Conservation (phyloP, 2,888 invertebrate genomes). For the Andrena dorsata region DNA sequence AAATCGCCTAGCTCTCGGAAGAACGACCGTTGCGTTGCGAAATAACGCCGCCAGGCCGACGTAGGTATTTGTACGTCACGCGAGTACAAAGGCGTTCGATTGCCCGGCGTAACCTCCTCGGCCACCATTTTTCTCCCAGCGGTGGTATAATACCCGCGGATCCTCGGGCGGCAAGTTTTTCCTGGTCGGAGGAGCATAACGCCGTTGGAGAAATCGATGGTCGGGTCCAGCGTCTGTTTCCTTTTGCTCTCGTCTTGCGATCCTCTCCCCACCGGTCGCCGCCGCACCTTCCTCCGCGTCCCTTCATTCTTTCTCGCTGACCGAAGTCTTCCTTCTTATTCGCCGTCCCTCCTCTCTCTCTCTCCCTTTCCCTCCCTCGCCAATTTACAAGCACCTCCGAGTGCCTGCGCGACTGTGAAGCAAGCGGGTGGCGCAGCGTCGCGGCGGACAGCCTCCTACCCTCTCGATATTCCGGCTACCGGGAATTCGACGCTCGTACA, state of each 20-base stretch:
- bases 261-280: conserved; percentile 34
- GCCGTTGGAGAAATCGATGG: conserved; percentile 76
- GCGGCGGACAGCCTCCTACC: conserved; percentile 42
- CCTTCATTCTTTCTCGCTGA: conserved; percentile 41
- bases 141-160: conserved; percentile 29
- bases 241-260: conserved; percentile 49
- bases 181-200: conserved; percentile 71
- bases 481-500: conserved; percentile 44
- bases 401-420: conserved; percentile 66
- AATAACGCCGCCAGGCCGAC: neutral
- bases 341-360: conserved; percentile 38
- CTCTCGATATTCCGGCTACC: conserved; percentile 38
- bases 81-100: conserved; percentile 4
- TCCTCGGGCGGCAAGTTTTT: conserved; percentile 64
- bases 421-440: conserved; percentile 49
- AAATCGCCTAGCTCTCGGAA: too few relatives aligned
- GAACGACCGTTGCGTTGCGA: neutral
- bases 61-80: neutral
- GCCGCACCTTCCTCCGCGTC: conserved; percentile 23
- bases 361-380: conserved; percentile 39
- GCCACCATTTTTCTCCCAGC: conserved; percentile 29
- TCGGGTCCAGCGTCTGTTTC: conserved; percentile 47
- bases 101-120: conserved; percentile 21
- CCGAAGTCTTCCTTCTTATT: conserved; percentile 51
- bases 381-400: conserved; percentile 73